These are phyloP conservation scores for Myotis findleyi DNA, from an alignment of 2,797 vertebrate genomes.

Conservation along the genomic window DNA sequence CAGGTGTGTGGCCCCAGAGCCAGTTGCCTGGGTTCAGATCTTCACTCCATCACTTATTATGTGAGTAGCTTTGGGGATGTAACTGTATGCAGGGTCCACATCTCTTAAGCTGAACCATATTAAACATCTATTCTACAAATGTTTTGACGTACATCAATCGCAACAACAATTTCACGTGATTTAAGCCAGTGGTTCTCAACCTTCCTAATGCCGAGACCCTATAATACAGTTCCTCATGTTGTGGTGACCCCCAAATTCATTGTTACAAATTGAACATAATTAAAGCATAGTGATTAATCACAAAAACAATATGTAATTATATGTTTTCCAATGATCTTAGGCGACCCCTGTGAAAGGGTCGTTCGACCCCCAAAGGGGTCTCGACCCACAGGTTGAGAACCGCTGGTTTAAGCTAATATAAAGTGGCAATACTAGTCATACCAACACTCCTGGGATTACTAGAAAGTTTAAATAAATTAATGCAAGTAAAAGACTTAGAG, in stretches of 20 bases:
- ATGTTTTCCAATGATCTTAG: no score
- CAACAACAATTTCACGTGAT: background rate
- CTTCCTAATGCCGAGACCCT: no score
- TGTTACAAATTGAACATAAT: no score
- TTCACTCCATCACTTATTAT: fast-evolving
- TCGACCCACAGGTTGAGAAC: no score
- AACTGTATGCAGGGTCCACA: background rate
- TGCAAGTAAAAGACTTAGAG: background rate
- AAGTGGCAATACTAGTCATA: background rate
- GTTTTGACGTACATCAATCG: background rate
- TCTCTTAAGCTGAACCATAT: background rate
- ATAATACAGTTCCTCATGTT: no score
- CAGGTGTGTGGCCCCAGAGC: background rate
- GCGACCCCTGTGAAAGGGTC: no score
- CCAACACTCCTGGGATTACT: background rate
- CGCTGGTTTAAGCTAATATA: no score
- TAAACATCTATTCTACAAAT: background rate
- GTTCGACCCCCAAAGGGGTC: no score
- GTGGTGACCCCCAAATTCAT: no score
- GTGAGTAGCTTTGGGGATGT: background rate
- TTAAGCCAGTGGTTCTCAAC: no score
- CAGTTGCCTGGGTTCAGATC: background rate
- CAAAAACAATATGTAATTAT: no score
- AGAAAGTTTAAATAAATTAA: background rate
- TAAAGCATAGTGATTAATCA: no score